A percentile compares a stretch with the other conserved stretches of the same genome.
Evolutionary conservation across 2,888 invertebrate species (phyloP).

Genomic region (Encarsia formosa): DNA sequence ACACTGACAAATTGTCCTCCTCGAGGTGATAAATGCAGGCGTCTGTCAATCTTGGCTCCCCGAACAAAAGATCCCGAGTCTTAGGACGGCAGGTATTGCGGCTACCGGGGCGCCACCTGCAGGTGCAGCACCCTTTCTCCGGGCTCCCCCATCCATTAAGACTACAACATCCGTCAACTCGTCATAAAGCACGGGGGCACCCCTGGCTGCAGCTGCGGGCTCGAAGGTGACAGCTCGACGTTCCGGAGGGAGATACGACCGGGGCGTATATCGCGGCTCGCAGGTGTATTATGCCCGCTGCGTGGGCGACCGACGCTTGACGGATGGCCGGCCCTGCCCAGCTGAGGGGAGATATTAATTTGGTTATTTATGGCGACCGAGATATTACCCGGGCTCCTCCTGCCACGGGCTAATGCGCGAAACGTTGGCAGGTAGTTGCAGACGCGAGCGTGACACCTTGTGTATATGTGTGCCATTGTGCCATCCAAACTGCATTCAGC

Average conservation of each 20-base stretch:
- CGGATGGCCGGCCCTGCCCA: constrained; percentile 47
- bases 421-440: constrained; percentile 47
- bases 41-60: constrained; percentile 11
- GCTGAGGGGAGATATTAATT: constrained; percentile 47
- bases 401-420: constrained; percentile 49
- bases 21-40: constrained; percentile 18
- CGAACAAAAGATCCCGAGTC: constrained; percentile 15
- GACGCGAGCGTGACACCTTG: constrained; percentile 18
- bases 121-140: not conserved
- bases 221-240: constrained; percentile 1
- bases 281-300: constrained; percentile 1
- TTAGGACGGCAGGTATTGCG: not conserved
- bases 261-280: not conserved
- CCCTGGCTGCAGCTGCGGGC: not conserved
- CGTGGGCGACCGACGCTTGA: not conserved
- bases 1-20: constrained; percentile 21
- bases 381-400: constrained; percentile 49
- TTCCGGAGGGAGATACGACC: not conserved
- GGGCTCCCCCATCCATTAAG: constrained; percentile 6
- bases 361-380: constrained; percentile 50
- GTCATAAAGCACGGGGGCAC: not conserved
- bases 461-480: no score
- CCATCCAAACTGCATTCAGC: no score
- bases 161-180: not conserved
- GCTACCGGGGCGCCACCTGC: constrained; percentile 15